Conservation (phyloP, 2,888 invertebrate species). For the Listrodromus nycthemerus region DNA sequence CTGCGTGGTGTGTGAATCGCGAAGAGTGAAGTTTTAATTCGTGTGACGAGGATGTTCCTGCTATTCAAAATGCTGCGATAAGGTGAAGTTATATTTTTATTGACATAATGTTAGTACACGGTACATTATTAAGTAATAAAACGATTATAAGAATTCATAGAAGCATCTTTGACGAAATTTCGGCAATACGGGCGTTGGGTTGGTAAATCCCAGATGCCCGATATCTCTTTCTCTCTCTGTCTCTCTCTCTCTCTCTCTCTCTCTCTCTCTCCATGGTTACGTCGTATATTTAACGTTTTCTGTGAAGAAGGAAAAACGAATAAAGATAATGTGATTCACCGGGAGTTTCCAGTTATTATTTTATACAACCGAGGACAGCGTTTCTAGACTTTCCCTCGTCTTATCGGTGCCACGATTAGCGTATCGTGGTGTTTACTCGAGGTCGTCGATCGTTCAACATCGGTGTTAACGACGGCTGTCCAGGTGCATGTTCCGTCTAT, state of each 20-base stretch:
- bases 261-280: conserved; percentile 52
- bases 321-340: conserved; percentile 23
- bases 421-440: conserved; percentile 22
- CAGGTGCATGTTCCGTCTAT: background rate
- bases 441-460: conserved; percentile 4
- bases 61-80: conserved; percentile 70
- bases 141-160: background rate
- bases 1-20: conserved; percentile 74
- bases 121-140: background rate
- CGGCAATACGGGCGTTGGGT: conserved; percentile 52
- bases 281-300: conserved; percentile 38
- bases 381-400: background rate
- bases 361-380: background rate
- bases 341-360: conserved; percentile 18
- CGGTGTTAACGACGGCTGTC: background rate
- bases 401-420: conserved; percentile 7
- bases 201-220: conserved; percentile 56
- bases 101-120: background rate
- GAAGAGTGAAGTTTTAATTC: conserved; percentile 70
- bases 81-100: conserved; percentile 57
- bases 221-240: conserved; percentile 19
- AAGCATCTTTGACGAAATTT: conserved; percentile 18
- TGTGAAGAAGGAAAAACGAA: conserved; percentile 33
- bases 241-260: conserved; percentile 11
- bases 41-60: conserved; percentile 68